phyloP scores from a whole-genome alignment of 1,140 invertebrate species.

The Zelostemma sp. region DNA sequence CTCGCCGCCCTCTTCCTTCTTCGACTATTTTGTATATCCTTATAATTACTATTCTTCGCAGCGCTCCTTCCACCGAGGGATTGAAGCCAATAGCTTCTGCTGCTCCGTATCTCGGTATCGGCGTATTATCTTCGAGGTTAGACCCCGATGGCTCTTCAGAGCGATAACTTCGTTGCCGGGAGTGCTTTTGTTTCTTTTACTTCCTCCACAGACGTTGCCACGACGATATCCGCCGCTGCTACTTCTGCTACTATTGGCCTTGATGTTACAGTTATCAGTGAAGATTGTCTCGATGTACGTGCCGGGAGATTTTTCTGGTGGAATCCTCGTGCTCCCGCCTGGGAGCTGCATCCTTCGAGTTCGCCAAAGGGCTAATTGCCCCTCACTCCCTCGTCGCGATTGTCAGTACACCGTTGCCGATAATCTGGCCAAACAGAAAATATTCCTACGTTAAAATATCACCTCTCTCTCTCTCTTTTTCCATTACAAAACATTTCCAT shows the following conservation, averaged over 20 bases:
- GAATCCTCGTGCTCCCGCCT: slow-evolving; percentile 69
- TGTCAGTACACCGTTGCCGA: slow-evolving; percentile 47
- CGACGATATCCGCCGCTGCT: slow-evolving; percentile 46
- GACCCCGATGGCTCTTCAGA: slow-evolving; percentile 51
- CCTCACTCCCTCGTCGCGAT: slow-evolving; percentile 68
- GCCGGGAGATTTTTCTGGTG: slow-evolving; percentile 60
- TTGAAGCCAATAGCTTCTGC: slow-evolving; percentile 62
- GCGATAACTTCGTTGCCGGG: slow-evolving; percentile 55
- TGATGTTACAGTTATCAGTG: slow-evolving; percentile 48
- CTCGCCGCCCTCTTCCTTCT: slow-evolving; percentile 46
- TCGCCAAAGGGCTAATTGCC: slow-evolving; percentile 69
- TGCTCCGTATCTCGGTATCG: slow-evolving; percentile 59
- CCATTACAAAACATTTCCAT: no score
- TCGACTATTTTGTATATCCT: slow-evolving; percentile 27
- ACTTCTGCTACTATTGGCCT: slow-evolving; percentile 49
- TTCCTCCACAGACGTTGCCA: slow-evolving; percentile 40
- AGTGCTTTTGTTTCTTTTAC: slow-evolving; percentile 47
- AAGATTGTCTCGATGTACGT: slow-evolving; percentile 57
- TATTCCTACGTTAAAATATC: no score
- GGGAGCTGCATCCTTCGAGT: slow-evolving; percentile 71
- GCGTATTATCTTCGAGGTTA: slow-evolving; percentile 53
- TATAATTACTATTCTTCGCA: slow-evolving; percentile 63
- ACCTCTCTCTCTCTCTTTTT: no score
- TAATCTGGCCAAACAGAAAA: no score
- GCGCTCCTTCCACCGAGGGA: slow-evolving; percentile 62